Evolutionary conservation across 2,888 invertebrate species (phyloP), one percentile per base, ranked within the genome.

Genomic region (Tribolium freemani): DNA sequence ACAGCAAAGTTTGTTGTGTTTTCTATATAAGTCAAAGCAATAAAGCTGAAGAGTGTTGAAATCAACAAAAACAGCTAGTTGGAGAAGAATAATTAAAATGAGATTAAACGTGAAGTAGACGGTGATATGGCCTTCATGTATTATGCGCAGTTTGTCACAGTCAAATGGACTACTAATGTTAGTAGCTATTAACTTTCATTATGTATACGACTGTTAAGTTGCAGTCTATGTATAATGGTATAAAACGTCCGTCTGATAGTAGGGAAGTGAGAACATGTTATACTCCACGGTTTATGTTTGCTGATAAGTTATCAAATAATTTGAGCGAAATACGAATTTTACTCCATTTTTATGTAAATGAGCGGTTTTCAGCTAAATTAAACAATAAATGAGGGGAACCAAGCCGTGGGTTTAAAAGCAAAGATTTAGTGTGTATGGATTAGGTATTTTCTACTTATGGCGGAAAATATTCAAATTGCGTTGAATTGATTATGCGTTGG

Each of bases 321-420:
- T 63, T 38, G 5, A 10, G 26, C 5, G 26, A 61, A 61, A 48
- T 45, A 16, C 30, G 21, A 54, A 70, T 56, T 63, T 64, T 54
- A 66, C 51, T 46, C 45, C 48, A 71, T 71, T 68, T 61, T 66
- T 68, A 72, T 68, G 68, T 57, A 69, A 68, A 72, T 63, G 8
- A 13, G 11, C 26, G 20, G 56, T 61, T 56, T 50, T 72, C 54
- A 57, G 30, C 38, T 50, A 57, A 72, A 68, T 68, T 61, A 68
- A 67, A 72, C 61, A 68, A 68, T 68, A 72, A 68, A 68, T 68
- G 56, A 67, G 20, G 20, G 31, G 16, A 31, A 67, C 11, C 57
- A 53, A 45, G 26, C 56, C 21, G 31, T 20, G 30, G 66, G 58
- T 58, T 66, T 21, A 60, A 51, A 67, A 57, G 50, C 64, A 11